Conservation (phyloP, 2,888 invertebrate genomes). For the Diplolepis rosae region DNA sequence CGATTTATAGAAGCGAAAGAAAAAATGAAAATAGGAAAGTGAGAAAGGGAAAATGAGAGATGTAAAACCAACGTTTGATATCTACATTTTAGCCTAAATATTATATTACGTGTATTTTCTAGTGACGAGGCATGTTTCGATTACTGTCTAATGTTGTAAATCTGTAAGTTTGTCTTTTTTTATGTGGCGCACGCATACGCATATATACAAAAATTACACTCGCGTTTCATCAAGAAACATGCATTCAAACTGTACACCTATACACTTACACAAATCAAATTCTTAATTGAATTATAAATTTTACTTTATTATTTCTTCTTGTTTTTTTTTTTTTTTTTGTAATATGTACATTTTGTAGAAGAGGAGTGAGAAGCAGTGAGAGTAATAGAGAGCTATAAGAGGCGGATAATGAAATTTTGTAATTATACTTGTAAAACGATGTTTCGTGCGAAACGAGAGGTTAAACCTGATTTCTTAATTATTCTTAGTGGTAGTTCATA, state of each 20-base stretch:
- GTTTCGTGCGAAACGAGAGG: slow-evolving; percentile 35
- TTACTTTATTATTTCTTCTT: slow-evolving; percentile 24
- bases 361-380: slow-evolving; percentile 38
- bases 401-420: slow-evolving; percentile 43
- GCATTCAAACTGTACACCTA: slow-evolving; percentile 24
- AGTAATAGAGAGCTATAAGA: slow-evolving; percentile 37
- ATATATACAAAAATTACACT: slow-evolving; percentile 35
- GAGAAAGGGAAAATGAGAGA: neutral
- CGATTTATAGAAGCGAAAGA: slow-evolving; percentile 13
- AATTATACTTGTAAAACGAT: slow-evolving; percentile 46
- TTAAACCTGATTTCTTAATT: slow-evolving; percentile 60
- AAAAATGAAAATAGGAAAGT: slow-evolving; percentile 9
- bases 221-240: slow-evolving; percentile 36
- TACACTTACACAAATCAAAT: slow-evolving; percentile 34
- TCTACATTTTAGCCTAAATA: slow-evolving; percentile 37
- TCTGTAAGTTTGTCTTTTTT: slow-evolving; percentile 38
- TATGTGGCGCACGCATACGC: slow-evolving; percentile 27
- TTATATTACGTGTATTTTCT: slow-evolving; percentile 47
- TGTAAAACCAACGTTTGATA: slow-evolving; percentile 37
- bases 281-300: slow-evolving; percentile 33
- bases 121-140: slow-evolving; percentile 44
- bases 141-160: slow-evolving; percentile 36
- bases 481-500: slow-evolving; percentile 61
- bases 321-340: slow-evolving; percentile 40
- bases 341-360: slow-evolving; percentile 49